Evolutionary conservation across 2,113 vertebrate species (phyloP).

Genomic region (Oceanodroma tethys): DNA sequence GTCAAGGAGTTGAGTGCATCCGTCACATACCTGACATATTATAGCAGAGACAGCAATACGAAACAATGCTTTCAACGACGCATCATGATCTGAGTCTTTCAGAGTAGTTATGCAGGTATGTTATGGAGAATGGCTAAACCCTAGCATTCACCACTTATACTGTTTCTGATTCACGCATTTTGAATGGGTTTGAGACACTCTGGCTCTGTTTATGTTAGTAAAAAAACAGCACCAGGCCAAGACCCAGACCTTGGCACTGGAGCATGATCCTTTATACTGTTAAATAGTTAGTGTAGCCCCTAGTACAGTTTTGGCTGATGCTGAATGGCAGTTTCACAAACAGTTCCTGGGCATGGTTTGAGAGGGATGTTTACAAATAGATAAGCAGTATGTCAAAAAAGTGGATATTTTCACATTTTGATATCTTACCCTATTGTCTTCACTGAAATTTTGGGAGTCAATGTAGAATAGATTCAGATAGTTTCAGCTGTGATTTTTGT

Average conservation of each 20-base stretch:
- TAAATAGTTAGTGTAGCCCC: not conserved
- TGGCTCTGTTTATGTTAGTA: not conserved
- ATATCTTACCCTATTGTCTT: not conserved
- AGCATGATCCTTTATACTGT: not conserved
- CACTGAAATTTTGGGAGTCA: not conserved
- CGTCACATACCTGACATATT: not conserved
- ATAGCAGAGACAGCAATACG: not conserved
- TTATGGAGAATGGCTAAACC: accelerated
- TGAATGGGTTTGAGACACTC: not conserved
- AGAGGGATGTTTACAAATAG: not conserved
- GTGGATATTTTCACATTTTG: not conserved
- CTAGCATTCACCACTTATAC: not conserved
- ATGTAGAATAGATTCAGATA: not conserved
- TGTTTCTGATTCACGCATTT: not conserved
- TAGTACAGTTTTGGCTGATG: not conserved
- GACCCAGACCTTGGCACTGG: not conserved
- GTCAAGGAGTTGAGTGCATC: not conserved
- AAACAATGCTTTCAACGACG: not conserved
- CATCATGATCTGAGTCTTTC: accelerated
- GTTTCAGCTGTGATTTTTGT: not conserved
- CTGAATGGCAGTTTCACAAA: not conserved
- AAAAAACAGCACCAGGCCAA: not conserved
- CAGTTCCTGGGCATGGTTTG: not conserved
- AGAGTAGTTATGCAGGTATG: accelerated
- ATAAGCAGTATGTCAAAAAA: not conserved